Conservation (phyloP, 35 echinoderm and acorn worm genomes). For the Patiria miniata region DNA sequence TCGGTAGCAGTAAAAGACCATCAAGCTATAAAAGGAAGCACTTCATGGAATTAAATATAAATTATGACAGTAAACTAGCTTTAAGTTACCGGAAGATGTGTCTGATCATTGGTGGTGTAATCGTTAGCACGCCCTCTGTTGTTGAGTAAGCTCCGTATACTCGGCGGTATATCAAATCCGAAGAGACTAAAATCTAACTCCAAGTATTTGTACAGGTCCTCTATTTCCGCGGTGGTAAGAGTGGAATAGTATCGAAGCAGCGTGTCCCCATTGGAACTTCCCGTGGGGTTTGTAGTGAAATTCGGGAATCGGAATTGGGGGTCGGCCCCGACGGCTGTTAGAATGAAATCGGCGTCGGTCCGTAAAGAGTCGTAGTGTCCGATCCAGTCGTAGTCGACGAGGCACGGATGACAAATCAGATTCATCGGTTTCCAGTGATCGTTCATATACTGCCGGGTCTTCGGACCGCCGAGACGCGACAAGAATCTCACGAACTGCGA, state of each 20-base stretch:
- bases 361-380: slow-evolving; percentile 84
- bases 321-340: slow-evolving; percentile 39
- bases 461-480: not conserved
- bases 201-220: not conserved
- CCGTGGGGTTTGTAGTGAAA: slow-evolving; percentile 73
- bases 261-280: slow-evolving; percentile 57
- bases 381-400: slow-evolving; percentile 80
- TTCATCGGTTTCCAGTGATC: slow-evolving; percentile 54
- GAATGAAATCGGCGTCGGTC: slow-evolving; percentile 68
- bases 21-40: no score
- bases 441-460: slow-evolving; percentile 8
- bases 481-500: slow-evolving; percentile 72
- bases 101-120: no score
- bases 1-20: no score
- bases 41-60: no score
- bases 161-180: not conserved
- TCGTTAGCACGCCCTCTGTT: not conserved
- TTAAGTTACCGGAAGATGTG: no score
- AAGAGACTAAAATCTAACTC: not conserved
- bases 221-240: slow-evolving; percentile 39
- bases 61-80: no score
- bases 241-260: slow-evolving; percentile 55
- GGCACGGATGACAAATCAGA: slow-evolving; percentile 66
- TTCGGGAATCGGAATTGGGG: slow-evolving; percentile 50
- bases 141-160: not conserved